Evolutionary conservation across 2,113 vertebrate genomes (phyloP).

Genomic region (Corynorhinus townsendii): DNA sequence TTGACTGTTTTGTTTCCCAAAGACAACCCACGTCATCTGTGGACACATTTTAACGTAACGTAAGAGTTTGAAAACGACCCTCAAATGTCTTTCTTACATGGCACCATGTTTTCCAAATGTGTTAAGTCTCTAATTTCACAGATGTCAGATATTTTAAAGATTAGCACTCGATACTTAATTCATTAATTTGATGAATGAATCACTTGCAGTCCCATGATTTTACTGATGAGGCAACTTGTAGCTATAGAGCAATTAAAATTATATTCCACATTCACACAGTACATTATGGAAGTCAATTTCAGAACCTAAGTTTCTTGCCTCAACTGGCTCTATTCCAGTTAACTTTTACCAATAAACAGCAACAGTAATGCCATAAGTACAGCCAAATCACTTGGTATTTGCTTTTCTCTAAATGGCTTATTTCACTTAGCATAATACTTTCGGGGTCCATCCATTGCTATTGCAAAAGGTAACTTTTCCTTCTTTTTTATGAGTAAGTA

Average conservation of each 20-base stretch:
- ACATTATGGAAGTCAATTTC: not conserved
- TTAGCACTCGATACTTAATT: not conserved
- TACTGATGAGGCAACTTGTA: not conserved
- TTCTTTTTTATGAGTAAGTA: not conserved
- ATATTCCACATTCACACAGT: not conserved
- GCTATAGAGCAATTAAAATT: not conserved
- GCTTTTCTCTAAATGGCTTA: not conserved
- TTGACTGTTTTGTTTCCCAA: not conserved
- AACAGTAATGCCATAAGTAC: not conserved
- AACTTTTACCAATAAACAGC: not conserved
- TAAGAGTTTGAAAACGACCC: not conserved
- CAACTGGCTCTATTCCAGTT: not conserved
- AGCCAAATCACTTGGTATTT: not conserved
- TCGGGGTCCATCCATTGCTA: not conserved
- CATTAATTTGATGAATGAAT: not conserved
- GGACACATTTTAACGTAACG: not conserved
- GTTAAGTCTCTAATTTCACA: not conserved
- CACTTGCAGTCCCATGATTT: not conserved
- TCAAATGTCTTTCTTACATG: not conserved
- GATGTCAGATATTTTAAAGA: not conserved
- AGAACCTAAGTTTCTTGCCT: not conserved
- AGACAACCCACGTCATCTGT: fast-evolving
- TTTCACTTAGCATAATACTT: not conserved
- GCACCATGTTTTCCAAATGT: not conserved
- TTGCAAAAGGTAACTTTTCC: not conserved